A percentile compares a stretch with the other conserved stretches of the same genome.
Evolutionary conservation across 2,888 invertebrate species (phyloP).

Genomic region (Linnaemya tessellans): DNA sequence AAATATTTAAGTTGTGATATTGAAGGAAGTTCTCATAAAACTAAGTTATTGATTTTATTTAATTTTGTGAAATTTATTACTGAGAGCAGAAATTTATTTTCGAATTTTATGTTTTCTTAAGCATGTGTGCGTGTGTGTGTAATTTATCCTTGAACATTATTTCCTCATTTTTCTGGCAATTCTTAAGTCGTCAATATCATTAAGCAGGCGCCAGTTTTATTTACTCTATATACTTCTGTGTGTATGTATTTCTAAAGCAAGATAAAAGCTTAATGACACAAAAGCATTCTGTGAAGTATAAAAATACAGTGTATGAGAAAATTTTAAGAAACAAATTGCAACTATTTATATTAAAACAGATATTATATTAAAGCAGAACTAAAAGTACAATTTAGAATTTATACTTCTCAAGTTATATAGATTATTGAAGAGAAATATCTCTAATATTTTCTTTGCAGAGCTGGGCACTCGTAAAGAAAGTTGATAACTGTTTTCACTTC

Average conservation of each 20-base stretch:
- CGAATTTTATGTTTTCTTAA: conserved; percentile 16
- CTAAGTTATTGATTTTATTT: conserved; percentile 53
- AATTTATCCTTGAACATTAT: conserved; percentile 38
- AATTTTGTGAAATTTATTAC: conserved; percentile 17
- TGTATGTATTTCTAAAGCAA: background rate
- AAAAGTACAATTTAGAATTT: too few species aligned
- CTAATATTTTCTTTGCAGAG: too few species aligned
- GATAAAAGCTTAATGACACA: conserved; percentile 46
- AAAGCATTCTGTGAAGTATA: background rate
- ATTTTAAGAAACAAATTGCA: background rate
- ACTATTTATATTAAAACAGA: background rate
- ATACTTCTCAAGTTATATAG: too few species aligned
- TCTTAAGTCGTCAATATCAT: conserved; percentile 59
- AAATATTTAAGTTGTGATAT: background rate
- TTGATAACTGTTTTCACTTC: background rate
- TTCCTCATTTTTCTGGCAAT: conserved; percentile 21
- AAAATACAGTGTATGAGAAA: conserved; percentile 23
- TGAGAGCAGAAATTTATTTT: conserved; percentile 21
- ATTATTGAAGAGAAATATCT: too few species aligned
- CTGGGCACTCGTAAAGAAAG: background rate
- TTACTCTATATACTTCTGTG: background rate
- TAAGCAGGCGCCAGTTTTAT: conserved; percentile 66
- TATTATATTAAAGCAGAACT: too few species aligned
- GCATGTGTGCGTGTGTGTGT: background rate
- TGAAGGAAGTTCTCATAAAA: background rate